Evolutionary conservation across 2,888 invertebrate species (phyloP).

Genomic region (Chrysomela aeneicollis): DNA sequence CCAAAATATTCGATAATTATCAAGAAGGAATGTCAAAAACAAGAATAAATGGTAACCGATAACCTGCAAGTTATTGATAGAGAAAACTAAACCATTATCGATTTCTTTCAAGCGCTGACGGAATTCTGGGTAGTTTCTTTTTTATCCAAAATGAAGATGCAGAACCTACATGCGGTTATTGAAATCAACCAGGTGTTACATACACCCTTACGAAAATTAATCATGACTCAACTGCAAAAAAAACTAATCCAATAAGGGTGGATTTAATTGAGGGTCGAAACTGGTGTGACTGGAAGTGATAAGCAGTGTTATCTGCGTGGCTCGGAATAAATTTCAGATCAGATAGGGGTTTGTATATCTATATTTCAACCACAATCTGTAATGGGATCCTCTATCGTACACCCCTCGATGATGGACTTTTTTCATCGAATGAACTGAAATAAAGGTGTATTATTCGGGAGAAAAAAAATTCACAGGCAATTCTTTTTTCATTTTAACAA

Average conservation of each 20-base stretch:
- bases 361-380: conserved; percentile 2
- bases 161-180: neutral
- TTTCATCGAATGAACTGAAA: neutral
- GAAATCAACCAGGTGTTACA: neutral
- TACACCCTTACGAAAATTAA: neutral
- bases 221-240: neutral
- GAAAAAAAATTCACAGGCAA: no score
- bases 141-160: no score
- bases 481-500: no score
- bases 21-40: no score
- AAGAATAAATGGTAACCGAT: no score
- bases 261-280: neutral
- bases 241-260: neutral
- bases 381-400: neutral
- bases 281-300: conserved; percentile 5
- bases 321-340: neutral
- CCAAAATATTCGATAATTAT: no score
- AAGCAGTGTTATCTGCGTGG: neutral
- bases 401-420: neutral
- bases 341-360: neutral
- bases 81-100: no score
- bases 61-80: no score
- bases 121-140: no score
- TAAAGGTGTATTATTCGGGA: no score
- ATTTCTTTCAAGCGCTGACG: no score